These are phyloP conservation scores for Phoxinus dragarum DNA, from an alignment of 2,797 vertebrate species.

Conservation along the genomic window DNA sequence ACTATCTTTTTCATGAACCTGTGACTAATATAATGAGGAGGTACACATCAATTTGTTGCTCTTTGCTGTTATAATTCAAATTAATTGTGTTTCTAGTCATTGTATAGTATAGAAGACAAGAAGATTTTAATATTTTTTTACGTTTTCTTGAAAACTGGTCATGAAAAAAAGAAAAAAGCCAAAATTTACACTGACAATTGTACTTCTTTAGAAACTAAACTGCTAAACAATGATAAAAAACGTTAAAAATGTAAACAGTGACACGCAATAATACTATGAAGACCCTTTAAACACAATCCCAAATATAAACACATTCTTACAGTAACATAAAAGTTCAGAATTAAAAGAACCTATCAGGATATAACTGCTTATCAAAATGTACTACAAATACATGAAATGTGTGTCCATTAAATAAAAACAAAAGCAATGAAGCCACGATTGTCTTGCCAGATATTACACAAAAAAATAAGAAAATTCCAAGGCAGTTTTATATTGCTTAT, in stretches of 20 bases:
- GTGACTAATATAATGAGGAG: background rate
- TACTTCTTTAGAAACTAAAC: slow-evolving; percentile 18
- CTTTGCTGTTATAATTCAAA: background rate
- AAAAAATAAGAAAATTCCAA: background rate
- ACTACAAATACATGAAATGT: slow-evolving; percentile 27
- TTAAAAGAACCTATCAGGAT: slow-evolving; percentile 51
- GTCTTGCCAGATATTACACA: background rate
- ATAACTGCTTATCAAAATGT: slow-evolving; percentile 64
- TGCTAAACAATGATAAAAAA: background rate
- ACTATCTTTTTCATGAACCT: background rate
- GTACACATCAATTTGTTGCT: background rate
- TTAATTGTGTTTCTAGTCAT: background rate
- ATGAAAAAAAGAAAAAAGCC: background rate
- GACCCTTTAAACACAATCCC: background rate
- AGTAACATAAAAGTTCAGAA: slow-evolving; percentile 46
- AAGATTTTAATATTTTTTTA: background rate
- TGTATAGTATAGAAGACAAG: background rate
- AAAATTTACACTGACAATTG: background rate
- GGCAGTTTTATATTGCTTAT: background rate
- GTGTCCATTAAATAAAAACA: slow-evolving; percentile 16
- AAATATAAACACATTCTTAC: slow-evolving; percentile 9
- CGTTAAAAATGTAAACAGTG: slow-evolving; percentile 45
- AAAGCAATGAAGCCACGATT: background rate
- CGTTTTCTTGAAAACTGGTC: background rate
- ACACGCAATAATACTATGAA: slow-evolving; percentile 42